These are phyloP conservation scores for Liopterus haemorrhoidalis DNA, from an alignment of 2,888 invertebrate genomes.

Conservation along the genomic window DNA sequence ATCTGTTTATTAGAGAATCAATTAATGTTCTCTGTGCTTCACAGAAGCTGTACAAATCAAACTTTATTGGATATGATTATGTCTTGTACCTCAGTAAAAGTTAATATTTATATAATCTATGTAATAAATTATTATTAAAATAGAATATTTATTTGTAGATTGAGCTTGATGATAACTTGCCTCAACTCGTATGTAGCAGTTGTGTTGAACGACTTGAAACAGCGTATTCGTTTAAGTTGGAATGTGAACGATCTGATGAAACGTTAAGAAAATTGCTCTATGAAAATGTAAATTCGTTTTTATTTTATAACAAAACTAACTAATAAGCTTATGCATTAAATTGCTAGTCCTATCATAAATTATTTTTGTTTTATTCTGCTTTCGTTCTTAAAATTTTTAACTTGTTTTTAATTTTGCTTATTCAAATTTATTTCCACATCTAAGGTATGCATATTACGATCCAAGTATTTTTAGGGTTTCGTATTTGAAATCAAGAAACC, in stretches of 20 bases:
- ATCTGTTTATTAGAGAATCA: slow-evolving; percentile 10
- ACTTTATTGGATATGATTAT: slow-evolving; percentile 10
- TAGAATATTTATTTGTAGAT: background rate
- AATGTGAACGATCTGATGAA: slow-evolving; percentile 11
- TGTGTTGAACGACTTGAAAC: slow-evolving; percentile 10
- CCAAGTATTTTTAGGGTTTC: too few relatives aligned
- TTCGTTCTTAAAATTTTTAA: too few relatives aligned
- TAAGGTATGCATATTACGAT: too few relatives aligned
- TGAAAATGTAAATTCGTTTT: slow-evolving; percentile 9
- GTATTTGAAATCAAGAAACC: too few relatives aligned
- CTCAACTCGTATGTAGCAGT: slow-evolving; percentile 9
- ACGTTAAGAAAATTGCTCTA: slow-evolving; percentile 3
- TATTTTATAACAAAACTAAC: too few relatives aligned
- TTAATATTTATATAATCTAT: background rate
- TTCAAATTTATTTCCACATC: too few relatives aligned
- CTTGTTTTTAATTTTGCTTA: too few relatives aligned
- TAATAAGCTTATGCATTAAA: too few relatives aligned
- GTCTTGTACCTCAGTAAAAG: slow-evolving; percentile 13
- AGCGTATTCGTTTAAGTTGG: slow-evolving; percentile 11
- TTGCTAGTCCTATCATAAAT: too few relatives aligned
- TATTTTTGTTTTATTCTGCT: too few relatives aligned
- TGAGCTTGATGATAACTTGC: slow-evolving; percentile 9
- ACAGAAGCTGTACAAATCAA: slow-evolving; percentile 7
- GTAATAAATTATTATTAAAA: background rate
- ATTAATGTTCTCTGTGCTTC: slow-evolving; percentile 10